Conservation (phyloP, 2,888 invertebrate genomes). For the Rapana venosa region DNA sequence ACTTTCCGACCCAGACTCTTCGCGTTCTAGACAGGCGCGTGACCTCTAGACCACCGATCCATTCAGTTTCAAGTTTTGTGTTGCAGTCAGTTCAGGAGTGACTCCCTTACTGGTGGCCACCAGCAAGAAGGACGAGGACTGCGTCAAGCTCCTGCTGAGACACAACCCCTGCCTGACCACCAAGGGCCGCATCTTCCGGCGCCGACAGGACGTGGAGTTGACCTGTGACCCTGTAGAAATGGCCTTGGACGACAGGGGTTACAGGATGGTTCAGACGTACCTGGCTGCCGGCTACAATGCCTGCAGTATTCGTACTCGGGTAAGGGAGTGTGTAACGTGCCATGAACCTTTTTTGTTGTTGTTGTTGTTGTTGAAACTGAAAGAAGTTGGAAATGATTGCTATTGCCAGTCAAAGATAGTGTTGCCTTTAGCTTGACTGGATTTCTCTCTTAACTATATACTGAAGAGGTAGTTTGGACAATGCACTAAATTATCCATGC, state of each 20-base stretch:
- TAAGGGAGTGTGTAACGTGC: constrained; percentile 1
- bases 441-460: no score
- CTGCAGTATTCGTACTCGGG: constrained; percentile 10
- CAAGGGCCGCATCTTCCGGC: constrained; percentile 57
- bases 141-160: constrained; percentile 56
- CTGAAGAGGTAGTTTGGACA: no score
- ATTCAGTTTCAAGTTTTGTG: not conserved
- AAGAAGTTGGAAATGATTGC: no score
- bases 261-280: constrained; percentile 60
- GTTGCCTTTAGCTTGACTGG: no score
- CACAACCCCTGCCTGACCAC: constrained; percentile 58
- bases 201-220: constrained; percentile 57
- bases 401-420: no score
- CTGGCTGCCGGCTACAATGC: constrained; percentile 59
- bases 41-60: no score
- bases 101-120: constrained; percentile 63
- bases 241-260: constrained; percentile 60
- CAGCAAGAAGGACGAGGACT: constrained; percentile 59
- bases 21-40: no score
- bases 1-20: no score
- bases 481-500: no score
- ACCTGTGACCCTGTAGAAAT: constrained; percentile 63
- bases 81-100: constrained; percentile 64
- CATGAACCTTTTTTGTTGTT: no score
- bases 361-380: no score